Evolutionary conservation across 2,888 invertebrate genomes (phyloP).

Genomic region (Chloroclysta siterata): DNA sequence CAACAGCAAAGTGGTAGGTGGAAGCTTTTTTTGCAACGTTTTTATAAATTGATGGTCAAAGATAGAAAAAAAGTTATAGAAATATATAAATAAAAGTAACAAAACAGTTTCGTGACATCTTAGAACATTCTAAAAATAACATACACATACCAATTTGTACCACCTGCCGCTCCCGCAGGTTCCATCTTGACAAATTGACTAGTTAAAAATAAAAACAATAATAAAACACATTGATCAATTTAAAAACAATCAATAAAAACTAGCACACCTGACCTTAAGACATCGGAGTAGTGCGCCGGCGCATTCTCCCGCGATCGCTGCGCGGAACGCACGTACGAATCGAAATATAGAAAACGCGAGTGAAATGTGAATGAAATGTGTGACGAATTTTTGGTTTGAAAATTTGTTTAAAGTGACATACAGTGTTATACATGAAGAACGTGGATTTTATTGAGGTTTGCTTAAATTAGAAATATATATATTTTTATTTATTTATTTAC

Average conservation of each 20-base stretch:
- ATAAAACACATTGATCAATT: constrained; percentile 10
- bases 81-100: no score
- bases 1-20: no score
- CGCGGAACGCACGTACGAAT: constrained; percentile 20
- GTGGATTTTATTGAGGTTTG: constrained; percentile 59
- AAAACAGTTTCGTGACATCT: no score
- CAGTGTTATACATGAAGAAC: constrained; percentile 52
- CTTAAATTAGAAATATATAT: background rate
- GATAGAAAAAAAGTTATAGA: no score
- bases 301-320: constrained; percentile 38
- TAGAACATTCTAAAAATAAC: background rate
- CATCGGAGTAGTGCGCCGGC: constrained; percentile 37
- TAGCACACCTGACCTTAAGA: constrained; percentile 55
- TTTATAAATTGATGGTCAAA: no score
- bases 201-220: background rate
- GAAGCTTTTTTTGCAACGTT: no score
- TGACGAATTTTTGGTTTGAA: constrained; percentile 40
- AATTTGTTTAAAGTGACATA: constrained; percentile 35
- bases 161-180: background rate
- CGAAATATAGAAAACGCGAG: constrained; percentile 33
- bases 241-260: constrained; percentile 15
- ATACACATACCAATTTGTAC: background rate
- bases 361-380: constrained; percentile 45
- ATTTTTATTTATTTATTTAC: background rate
- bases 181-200: constrained; percentile 4